Conservation (phyloP, 2,888 invertebrate genomes). For the Archaeoteleia sp. region DNA sequence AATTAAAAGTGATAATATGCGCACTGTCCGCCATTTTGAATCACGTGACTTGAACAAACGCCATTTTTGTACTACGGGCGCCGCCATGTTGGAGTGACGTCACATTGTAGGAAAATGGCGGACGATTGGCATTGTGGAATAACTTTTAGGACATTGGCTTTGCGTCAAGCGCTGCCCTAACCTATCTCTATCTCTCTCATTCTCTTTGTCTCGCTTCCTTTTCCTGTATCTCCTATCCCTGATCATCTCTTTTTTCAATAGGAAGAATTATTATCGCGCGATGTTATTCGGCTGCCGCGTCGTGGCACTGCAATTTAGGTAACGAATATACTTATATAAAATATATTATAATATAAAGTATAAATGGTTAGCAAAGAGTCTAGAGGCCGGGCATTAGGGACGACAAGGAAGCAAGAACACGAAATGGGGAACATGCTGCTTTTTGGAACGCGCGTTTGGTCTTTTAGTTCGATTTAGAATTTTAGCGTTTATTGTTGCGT, state of each 20-base stretch:
- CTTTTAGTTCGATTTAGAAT: too few relatives aligned
- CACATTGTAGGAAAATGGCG: too few relatives aligned
- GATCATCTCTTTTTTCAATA: constrained; percentile 15
- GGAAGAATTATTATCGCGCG: constrained; percentile 57
- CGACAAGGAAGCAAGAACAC: constrained; percentile 40
- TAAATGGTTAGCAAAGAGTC: constrained; percentile 61
- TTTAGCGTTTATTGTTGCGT: not conserved
- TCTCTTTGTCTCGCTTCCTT: constrained; percentile 43
- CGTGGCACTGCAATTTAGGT: constrained; percentile 62
- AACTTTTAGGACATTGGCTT: too few relatives aligned
- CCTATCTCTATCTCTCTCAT: constrained; percentile 41
- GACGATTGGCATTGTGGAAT: too few relatives aligned
- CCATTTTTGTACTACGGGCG: too few relatives aligned
- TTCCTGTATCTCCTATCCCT: constrained; percentile 41
- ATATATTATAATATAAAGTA: constrained; percentile 51
- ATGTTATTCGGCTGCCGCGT: constrained; percentile 61
- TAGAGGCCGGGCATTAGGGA: constrained; percentile 64
- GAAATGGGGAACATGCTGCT: constrained; percentile 16
- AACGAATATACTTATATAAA: constrained; percentile 53
- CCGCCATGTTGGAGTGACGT: too few relatives aligned
- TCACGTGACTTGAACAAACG: too few relatives aligned
- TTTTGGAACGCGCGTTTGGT: not conserved
- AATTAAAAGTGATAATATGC: too few relatives aligned
- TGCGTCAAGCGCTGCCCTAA: too few relatives aligned
- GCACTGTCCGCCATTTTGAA: too few relatives aligned